Evolutionary conservation across 2,797 vertebrate species (phyloP).

Genomic region (Sardinella longiceps): DNA sequence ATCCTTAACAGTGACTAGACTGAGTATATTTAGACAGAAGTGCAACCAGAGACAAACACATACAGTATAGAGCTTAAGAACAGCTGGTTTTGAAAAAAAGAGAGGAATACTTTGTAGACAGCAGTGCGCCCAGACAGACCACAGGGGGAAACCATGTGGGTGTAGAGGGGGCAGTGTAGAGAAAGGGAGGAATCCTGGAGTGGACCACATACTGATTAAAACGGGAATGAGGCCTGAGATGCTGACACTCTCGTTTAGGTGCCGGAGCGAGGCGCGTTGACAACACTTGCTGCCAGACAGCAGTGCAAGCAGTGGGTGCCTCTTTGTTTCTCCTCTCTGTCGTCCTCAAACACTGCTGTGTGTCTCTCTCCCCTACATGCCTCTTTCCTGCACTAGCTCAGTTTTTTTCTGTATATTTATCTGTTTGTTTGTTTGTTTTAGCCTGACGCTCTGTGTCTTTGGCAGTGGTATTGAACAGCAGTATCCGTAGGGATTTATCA

Average conservation of each 20-base stretch:
- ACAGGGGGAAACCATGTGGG: constrained; percentile 16
- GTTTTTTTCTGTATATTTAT: neutral
- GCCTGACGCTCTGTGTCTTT: neutral
- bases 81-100: neutral
- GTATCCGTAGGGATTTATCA: neutral
- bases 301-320: neutral
- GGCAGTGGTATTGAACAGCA: neutral
- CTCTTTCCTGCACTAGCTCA: neutral
- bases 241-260: neutral
- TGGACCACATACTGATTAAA: neutral
- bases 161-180: neutral
- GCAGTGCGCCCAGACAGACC: neutral
- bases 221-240: neutral
- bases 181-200: neutral
- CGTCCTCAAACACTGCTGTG: neutral
- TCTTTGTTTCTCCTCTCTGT: neutral
- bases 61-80: neutral
- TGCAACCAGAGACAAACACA: neutral
- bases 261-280: neutral
- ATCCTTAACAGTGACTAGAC: constrained; percentile 39
- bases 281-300: neutral
- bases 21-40: neutral
- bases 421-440: neutral
- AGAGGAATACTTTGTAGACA: neutral
- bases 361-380: neutral